These are phyloP conservation scores for Halictus quadricinctus DNA, from an alignment of 2,888 invertebrate genomes.

Conservation along the genomic window DNA sequence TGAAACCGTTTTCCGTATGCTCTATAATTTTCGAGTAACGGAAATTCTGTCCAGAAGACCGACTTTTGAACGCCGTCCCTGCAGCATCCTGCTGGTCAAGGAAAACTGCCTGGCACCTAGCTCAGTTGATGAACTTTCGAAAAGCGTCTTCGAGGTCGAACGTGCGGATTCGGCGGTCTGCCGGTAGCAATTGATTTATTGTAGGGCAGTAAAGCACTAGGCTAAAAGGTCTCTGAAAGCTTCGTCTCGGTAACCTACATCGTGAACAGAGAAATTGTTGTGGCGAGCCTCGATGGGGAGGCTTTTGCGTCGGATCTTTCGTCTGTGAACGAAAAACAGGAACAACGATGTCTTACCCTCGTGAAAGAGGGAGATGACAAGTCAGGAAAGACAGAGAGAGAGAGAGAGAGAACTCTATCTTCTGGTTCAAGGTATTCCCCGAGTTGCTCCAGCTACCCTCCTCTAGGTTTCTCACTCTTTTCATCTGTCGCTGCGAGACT, in stretches of 20 bases:
- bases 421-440: conserved; percentile 11
- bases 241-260: conserved; percentile 80
- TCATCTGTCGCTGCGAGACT: neutral
- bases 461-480: conserved; percentile 8
- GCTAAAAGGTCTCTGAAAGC: conserved; percentile 71
- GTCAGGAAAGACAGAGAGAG: neutral
- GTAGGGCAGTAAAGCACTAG: conserved; percentile 79
- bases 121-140: conserved; percentile 49
- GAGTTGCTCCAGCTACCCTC: neutral
- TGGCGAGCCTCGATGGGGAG: conserved; percentile 80
- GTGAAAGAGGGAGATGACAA: neutral
- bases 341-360: conserved; percentile 29
- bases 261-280: conserved; percentile 82
- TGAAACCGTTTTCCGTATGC: neutral
- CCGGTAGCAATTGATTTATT: conserved; percentile 78
- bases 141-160: conserved; percentile 16
- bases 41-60: neutral
- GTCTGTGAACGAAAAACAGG: conserved; percentile 40
- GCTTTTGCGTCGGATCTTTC: conserved; percentile 64
- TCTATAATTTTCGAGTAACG: neutral
- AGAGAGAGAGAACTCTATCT: conserved; percentile 33
- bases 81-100: neutral
- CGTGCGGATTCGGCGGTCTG: conserved; percentile 46
- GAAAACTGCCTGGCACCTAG: neutral
- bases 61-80: neutral